Base-by-base conservation (phyloP, 2,113 vertebrate genomes). In the Poecile atricapillus region DNA sequence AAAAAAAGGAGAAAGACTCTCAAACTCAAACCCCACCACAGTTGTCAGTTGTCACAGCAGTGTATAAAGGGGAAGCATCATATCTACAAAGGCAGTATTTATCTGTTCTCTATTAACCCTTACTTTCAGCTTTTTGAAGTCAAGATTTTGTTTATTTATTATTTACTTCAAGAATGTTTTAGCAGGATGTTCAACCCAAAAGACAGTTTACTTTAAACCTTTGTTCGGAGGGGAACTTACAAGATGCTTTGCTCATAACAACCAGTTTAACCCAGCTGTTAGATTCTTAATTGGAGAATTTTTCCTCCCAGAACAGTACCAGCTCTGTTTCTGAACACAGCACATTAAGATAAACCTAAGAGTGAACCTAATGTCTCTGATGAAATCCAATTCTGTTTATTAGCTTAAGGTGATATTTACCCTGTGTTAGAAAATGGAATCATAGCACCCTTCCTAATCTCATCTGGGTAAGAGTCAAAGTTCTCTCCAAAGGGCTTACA, bases 111-210 rank as follows among this genome's bases (percentile, higher is more conserved):
- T 67, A 75, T 94, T 97, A 89, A 89, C 68, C 52, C 75, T 73
- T 77, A 67, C 35, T 60, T 96, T 93, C 53, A 82, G 52, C 17
- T 93, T 94, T 94, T 83, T 89, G 78, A 96, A 96, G 94, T 67
- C 60, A 93, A 88, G 67, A 91, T 96, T 94, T 67, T 96, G 84
- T 95, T 97, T 97, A 95, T 97, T 97, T 97, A 63, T 89, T 97
- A 76, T 86, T 90, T 86, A 87, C 60, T 95, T 97, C 83, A 96
- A 95, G 80, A 44, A 25, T 63, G 46, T 90, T 94, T 96, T 83
- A 93, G 70, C 23, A 60, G 88, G 35, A 80, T 52, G 22, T 92
- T 94, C 80, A 90, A 68, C 37, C 56, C 65, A 83, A 77, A 93
- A 93, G 76, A 67, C 52, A 82, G 65, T 90, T 96, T 92, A 70